A percentile compares a stretch with the other conserved stretches of the same genome.
These are phyloP conservation scores for Onychostruthus taczanowskii DNA, from an alignment of 2,113 vertebrate species.

Conservation along the genomic window DNA sequence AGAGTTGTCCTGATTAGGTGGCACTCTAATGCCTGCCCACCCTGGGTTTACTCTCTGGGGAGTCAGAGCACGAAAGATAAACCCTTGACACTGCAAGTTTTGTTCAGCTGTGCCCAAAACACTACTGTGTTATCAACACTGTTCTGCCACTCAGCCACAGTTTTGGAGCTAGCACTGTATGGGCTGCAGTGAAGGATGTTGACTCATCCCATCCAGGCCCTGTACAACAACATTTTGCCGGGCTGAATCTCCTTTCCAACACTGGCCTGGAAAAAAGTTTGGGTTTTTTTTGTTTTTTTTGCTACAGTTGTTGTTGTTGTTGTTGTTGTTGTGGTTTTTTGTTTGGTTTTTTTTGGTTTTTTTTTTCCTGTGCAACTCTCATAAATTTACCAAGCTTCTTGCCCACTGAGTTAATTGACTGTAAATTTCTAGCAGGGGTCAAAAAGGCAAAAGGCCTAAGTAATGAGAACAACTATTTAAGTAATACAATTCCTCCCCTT, in stretches of 20 bases:
- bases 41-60: accelerated
- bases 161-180: neutral
- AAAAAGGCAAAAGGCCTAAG: neutral
- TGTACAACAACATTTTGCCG: neutral
- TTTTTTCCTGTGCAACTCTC: neutral
- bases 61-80: neutral
- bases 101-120: neutral
- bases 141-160: neutral
- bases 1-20: neutral
- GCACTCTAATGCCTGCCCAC: neutral
- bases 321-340: too few species aligned
- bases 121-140: neutral
- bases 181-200: accelerated
- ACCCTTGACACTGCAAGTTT: neutral
- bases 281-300: too few species aligned
- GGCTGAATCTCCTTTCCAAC: neutral
- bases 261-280: neutral
- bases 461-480: neutral
- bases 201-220: neutral
- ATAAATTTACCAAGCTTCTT: neutral
- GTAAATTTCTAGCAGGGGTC: neutral
- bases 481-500: neutral
- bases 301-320: too few species aligned
- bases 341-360: too few species aligned
- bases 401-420: neutral